Percentiles rank a stretch among this genome's conserved stretches.
phyloP scores from a whole-genome alignment of 2,888 invertebrate genomes.

The Tolmerus cingulatus region DNA sequence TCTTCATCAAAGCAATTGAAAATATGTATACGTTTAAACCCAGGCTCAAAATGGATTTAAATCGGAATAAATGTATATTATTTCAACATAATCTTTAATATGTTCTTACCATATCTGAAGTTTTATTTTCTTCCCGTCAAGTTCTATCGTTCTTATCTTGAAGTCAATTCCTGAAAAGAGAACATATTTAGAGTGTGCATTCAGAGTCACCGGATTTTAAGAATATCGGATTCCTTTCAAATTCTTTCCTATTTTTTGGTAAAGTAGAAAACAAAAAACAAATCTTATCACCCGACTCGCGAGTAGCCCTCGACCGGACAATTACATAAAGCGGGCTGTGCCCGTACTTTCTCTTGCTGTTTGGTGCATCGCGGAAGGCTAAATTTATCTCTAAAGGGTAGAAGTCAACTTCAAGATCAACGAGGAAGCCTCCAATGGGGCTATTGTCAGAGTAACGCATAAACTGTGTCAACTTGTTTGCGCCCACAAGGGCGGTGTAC shows the following conservation, averaged over 20 bases:
- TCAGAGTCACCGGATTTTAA: background rate
- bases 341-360: background rate
- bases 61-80: too few species aligned
- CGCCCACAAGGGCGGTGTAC: background rate
- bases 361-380: background rate
- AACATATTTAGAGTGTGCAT: background rate
- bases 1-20: too few species aligned
- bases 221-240: background rate
- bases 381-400: slow-evolving; percentile 20
- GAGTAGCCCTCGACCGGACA: background rate
- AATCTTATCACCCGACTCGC: background rate
- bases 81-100: slow-evolving; percentile 48
- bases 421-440: slow-evolving; percentile 19
- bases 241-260: background rate
- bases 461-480: background rate
- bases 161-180: slow-evolving; percentile 89
- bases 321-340: background rate
- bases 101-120: slow-evolving; percentile 93
- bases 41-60: too few species aligned
- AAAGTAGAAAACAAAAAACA: background rate
- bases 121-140: slow-evolving; percentile 98
- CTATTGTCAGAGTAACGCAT: background rate
- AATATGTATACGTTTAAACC: too few species aligned
- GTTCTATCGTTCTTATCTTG: slow-evolving; percentile 97
- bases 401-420: slow-evolving; percentile 14